Conservation (phyloP, 2,113 vertebrate genomes). For the Prunella fulvescens region DNA sequence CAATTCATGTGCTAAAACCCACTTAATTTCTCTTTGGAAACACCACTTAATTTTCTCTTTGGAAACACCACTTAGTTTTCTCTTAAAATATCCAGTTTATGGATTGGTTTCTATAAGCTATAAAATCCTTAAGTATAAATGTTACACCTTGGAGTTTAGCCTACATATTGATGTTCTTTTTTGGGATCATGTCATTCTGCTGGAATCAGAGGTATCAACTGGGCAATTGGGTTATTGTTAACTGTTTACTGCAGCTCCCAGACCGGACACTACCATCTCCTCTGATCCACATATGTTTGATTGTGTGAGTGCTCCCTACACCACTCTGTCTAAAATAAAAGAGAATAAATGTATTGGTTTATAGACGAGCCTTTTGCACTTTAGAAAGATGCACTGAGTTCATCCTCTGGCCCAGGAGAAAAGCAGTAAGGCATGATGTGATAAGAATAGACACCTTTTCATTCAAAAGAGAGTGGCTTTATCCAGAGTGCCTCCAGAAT, state of each 20-base stretch:
- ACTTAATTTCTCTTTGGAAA: neutral
- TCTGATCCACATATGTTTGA: neutral
- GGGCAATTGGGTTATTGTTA: neutral
- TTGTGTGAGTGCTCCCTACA: neutral
- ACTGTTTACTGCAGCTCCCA: neutral
- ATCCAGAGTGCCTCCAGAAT: neutral
- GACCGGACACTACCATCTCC: too few species aligned
- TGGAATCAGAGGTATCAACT: neutral
- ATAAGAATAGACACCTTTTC: neutral
- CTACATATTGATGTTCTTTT: neutral
- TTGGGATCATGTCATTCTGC: rapidly evolving
- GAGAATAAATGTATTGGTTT: neutral
- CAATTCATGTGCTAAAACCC: neutral
- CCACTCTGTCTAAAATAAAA: neutral
- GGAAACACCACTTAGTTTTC: neutral
- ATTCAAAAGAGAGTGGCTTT: neutral
- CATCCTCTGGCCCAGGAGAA: neutral
- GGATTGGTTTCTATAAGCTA: neutral
- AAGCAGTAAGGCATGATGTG: neutral
- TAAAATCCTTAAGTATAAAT: neutral
- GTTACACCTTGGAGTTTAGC: neutral
- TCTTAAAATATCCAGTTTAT: neutral
- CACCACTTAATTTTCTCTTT: too few species aligned
- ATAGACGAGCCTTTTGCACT: neutral
- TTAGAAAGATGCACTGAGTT: neutral